Base-by-base conservation (phyloP, 2,113 vertebrate genomes). In the Orientallactaga bullata region DNA sequence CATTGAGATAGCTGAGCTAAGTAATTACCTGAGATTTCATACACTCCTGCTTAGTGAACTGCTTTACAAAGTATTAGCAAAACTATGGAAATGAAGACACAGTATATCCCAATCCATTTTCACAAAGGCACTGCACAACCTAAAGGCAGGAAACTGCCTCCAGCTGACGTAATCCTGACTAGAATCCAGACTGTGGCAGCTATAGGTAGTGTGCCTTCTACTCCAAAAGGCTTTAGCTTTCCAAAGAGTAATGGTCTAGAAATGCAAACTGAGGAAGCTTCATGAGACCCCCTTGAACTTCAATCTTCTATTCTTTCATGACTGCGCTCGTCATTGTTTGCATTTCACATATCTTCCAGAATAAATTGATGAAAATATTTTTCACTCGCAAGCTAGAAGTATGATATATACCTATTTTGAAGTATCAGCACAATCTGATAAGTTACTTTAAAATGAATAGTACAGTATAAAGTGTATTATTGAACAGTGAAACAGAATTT, bases 21-120 rank as follows among this genome's bases (percentile, higher is more conserved):
- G 18, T 35, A 79, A 71, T 42, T 85, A 28, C 2, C 11, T 73
- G 68, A 80, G 35, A 77, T 21, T 88, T 71, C 47, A 92, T 68
- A n/a, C 68, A 2, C 16, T 96, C 23, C 24, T 17, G 35, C 47
- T 32, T 87, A 69, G 5, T 83, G 11, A 79, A 26, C 58, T 87
- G 47, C 20, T 84, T 18, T 51, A 51, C 71, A 86, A 82, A 86
- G 23, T 83, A 37, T 21, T 71, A n/a, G 13, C 61, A 37, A 88
- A 82, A 85, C 74, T 23, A 69, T 26, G 16, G 51, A 85, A 76
- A 78, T 79, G 17, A 78, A 24, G 77, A 87, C 21, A 94, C 2
- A 51, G 16, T 26, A 63, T 71, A 58, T 93, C 84, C 30, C 68
- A 39, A 58, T 37, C 47, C 63, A 9, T 88, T 89, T 94, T 95